Evolutionary conservation across 2,113 vertebrate genomes (phyloP).

Genomic region (Syngnathoides biaculeatus): DNA sequence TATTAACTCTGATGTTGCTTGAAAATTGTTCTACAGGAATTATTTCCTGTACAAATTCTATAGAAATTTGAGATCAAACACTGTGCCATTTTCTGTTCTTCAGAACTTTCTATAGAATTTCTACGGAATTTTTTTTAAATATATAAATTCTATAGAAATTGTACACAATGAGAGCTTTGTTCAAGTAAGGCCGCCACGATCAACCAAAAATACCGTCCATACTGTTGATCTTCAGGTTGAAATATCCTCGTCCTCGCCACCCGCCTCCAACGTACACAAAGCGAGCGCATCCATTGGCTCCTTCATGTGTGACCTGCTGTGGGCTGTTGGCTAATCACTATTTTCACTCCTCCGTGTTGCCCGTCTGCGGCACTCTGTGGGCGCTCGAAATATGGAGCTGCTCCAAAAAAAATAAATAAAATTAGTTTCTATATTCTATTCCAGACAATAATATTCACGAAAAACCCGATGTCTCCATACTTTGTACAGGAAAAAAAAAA

Average conservation of each 20-base stretch:
- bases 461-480: background rate
- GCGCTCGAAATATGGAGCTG: constrained; percentile 25
- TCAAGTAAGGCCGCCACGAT: constrained; percentile 40
- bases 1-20: no score
- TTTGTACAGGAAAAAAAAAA: constrained; percentile 16
- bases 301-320: constrained; percentile 22
- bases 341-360: constrained; percentile 49
- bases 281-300: constrained; percentile 22
- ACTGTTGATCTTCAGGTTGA: constrained; percentile 24
- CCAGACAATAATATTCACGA: constrained; percentile 3
- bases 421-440: constrained; percentile 14
- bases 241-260: constrained; percentile 5
- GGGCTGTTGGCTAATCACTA: constrained; percentile 44
- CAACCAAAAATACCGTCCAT: constrained; percentile 35
- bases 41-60: no score
- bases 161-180: constrained; percentile 40
- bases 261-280: constrained; percentile 33
- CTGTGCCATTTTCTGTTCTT: no score
- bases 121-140: no score
- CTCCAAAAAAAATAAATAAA: background rate
- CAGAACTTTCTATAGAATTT: no score
- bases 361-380: constrained; percentile 40
- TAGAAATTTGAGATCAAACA: no score
- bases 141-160: no score
- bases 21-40: no score